Conservation (phyloP, 2,797 vertebrate genomes). For the Hydrocynus forskahlii region DNA sequence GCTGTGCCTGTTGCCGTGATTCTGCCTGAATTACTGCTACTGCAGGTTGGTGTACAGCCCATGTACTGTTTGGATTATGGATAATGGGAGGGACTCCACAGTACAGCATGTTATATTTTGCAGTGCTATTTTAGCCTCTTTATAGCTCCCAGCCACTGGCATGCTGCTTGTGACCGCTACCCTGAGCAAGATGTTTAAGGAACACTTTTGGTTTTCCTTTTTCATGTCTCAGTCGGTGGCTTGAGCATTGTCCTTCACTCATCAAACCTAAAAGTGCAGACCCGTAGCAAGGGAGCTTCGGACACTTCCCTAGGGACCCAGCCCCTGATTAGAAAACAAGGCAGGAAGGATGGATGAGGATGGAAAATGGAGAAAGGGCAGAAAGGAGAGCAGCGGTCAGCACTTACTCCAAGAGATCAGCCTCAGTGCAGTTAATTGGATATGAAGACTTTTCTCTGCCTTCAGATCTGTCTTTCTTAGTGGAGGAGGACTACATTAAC, state of each 20-base stretch:
- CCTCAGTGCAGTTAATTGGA: background rate
- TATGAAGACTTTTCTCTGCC: background rate
- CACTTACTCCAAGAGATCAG: slow-evolving; percentile 10
- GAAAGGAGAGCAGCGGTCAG: background rate
- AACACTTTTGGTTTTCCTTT: too few species aligned
- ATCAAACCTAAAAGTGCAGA: background rate
- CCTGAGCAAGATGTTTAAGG: background rate
- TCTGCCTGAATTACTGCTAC: too few species aligned
- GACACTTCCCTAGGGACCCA: background rate
- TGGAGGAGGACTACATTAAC: background rate
- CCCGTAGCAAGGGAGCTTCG: background rate
- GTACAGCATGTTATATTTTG: background rate
- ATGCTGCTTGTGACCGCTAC: background rate
- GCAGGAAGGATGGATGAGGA: slow-evolving; percentile 23
- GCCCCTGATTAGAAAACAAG: slow-evolving; percentile 31
- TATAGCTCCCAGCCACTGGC: background rate
- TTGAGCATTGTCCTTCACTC: background rate
- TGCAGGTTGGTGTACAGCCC: too few species aligned
- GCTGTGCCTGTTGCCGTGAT: too few species aligned
- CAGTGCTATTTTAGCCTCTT: too few species aligned
- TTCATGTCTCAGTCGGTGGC: too few species aligned
- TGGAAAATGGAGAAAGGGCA: background rate
- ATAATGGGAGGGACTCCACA: background rate
- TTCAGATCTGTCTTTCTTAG: background rate
- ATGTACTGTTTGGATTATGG: background rate